Base-by-base conservation (phyloP, 2,797 vertebrate genomes). In the Tiaroga cobitis region DNA sequence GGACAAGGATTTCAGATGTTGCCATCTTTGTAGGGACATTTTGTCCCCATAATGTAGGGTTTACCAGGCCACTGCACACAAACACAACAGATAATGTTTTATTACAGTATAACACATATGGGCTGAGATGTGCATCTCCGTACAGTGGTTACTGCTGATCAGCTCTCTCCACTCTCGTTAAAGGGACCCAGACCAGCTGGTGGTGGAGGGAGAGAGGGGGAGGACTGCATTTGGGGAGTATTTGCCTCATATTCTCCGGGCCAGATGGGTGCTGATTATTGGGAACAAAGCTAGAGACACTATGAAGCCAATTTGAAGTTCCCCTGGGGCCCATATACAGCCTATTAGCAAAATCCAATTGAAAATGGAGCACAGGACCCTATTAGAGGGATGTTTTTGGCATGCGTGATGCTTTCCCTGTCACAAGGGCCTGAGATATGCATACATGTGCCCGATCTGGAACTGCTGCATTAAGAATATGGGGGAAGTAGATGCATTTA, bases 221-320 rank as follows among this genome's bases (percentile, higher is more conserved):
- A 51, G 63, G 43, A 61, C 56, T 84, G 82, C 76, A 82, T 67
- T 86, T 70, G 72, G 73, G 85, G 86, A 75, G 79, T 88, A 88
- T 86, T 87, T 89, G 90, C 87, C 87, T 89, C 89, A 84, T 90
- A 84, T 87, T 88, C 84, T 90, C 85, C 32, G 67, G 85, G 83
- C 86, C 91, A 91, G 91, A 91, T 91, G 91, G 91, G 87, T 90
- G 85, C 88, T 90, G 89, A 90, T 90, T 90, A 90, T 91, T 89
- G 87, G 87, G 82, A 91, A 84, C 84, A 82, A 89, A 87, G 86
- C 85, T 91, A 82, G 81, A 89, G 86, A 89, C 81, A 89, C 78
- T 87, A 83, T 72, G 86, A 89, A 90, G 91, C 89, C 91, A 90
- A 90, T 90, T 75, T 89, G 87, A 84, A 79, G 80, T 82, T 87